Base-by-base conservation (phyloP, 2,888 invertebrate genomes). In the Tachina fera region DNA sequence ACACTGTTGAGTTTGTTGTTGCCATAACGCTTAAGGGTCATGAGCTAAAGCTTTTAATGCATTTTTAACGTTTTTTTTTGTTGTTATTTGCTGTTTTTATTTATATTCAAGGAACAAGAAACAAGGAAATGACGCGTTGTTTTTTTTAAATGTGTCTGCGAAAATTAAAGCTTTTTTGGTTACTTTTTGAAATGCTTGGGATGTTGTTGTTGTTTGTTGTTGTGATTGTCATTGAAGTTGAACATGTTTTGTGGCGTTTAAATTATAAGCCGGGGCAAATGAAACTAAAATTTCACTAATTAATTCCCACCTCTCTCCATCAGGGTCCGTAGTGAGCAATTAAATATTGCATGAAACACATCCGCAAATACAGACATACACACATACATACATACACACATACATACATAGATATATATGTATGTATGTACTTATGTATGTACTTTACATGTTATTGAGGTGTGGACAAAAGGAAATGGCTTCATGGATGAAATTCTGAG, bases 51-150 rank as follows among this genome's bases (percentile, higher is more conserved):
- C 76, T 80, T 49, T 31, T 49, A 53, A 51, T 76, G 76, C 76
- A 77, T 13, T 77, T 71, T 72, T 51, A 6, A 31, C 5, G 6
- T 5, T 31, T 31, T 61, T 49, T 58, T 13, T 9, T 14, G 0
- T n/a, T 13, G 14, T 67, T 58, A 11, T 49, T 47, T 65, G 65
- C 11, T 41, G 14, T 43, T 45, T 65, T 19, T 43, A 0, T 65
- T 19, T 43, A 0, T 13, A 51, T 61, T 65, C 2, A 51, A 84
- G 71, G 45, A 82, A 83, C 19, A 49, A 9, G n/a, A 53, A 75
- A 78, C 19, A 81, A 84, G 85, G 78, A 83, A 83, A 65, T 78
- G 70, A 82, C 49, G 75, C 63, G 51, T 53, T 43, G 14, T 31
- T 65, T 71, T 1, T 51, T 51, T 45, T 43, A 51, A 65, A n/a